Percentiles rank a stretch among this genome's conserved stretches.
These are phyloP conservation scores for Perca flavescens DNA, from an alignment of 2,113 vertebrate species.

Conservation along the genomic window DNA sequence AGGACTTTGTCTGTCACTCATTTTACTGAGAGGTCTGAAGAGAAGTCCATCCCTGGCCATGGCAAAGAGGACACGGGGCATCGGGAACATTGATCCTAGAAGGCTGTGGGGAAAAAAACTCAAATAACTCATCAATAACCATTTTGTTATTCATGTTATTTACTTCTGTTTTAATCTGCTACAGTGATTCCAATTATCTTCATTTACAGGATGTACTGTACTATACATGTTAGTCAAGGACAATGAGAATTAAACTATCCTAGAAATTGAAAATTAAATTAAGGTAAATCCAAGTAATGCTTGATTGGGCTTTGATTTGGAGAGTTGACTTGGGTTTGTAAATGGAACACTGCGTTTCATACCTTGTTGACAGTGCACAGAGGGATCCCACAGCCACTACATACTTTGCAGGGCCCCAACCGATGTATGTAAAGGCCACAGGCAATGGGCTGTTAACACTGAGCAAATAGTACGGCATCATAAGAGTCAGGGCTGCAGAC, in stretches of 20 bases:
- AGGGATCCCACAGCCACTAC: slow-evolving; percentile 81
- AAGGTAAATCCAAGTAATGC: background rate
- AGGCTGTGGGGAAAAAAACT: slow-evolving; percentile 79
- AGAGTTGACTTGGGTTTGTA: background rate
- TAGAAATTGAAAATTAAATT: background rate
- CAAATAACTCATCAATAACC: background rate
- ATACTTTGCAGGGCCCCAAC: slow-evolving; percentile 85
- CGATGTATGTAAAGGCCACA: slow-evolving; percentile 85
- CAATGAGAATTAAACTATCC: background rate
- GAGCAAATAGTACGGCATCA: slow-evolving; percentile 89
- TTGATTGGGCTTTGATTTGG: background rate
- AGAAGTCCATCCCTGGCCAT: slow-evolving; percentile 96
- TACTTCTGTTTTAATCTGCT: slow-evolving; percentile 5
- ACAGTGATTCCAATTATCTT: background rate
- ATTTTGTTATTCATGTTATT: background rate
- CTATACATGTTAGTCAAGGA: background rate
- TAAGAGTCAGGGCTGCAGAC: slow-evolving; percentile 87
- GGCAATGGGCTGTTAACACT: slow-evolving; percentile 84
- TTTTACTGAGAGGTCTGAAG: slow-evolving; percentile 87
- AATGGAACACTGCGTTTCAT: slow-evolving; percentile 1
- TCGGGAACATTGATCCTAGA: slow-evolving; percentile 95
- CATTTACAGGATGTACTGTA: background rate
- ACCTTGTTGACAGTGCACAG: slow-evolving; percentile 82
- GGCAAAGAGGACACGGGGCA: slow-evolving; percentile 95
- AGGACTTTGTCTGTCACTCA: slow-evolving; percentile 88